These are phyloP conservation scores for Propithecus deckenii DNA, from an alignment of 2,797 vertebrate genomes.

Conservation along the genomic window DNA sequence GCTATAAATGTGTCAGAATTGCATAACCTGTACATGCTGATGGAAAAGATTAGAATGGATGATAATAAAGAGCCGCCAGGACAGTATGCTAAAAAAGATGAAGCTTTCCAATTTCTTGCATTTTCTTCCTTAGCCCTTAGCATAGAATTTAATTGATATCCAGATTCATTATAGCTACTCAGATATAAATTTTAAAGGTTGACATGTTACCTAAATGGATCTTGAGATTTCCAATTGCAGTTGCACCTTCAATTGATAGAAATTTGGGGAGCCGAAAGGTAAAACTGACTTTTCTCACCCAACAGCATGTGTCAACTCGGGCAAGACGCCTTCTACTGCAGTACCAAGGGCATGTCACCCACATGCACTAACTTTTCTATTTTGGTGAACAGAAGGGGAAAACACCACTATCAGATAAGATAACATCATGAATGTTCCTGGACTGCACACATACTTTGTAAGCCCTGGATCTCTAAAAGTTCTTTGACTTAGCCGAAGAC, in stretches of 20 bases:
- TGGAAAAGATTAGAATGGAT: background rate
- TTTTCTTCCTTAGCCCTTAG: slow-evolving; percentile 38
- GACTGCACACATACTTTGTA: slow-evolving; percentile 39
- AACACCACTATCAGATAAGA: slow-evolving; percentile 73
- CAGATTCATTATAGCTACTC: slow-evolving; percentile 52
- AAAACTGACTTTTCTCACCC: slow-evolving; percentile 76
- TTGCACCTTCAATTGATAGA: slow-evolving; percentile 61
- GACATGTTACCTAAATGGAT: slow-evolving; percentile 57
- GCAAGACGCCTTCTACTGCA: slow-evolving; percentile 58
- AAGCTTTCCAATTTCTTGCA: slow-evolving; percentile 39
- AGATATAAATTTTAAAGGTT: slow-evolving; percentile 49
- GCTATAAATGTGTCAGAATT: background rate
- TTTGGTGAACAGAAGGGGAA: slow-evolving; percentile 63
- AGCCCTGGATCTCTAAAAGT: slow-evolving; percentile 26
- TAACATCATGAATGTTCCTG: slow-evolving; percentile 72
- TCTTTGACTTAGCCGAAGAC: slow-evolving; percentile 19
- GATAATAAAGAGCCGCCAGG: background rate
- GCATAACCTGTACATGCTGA: background rate
- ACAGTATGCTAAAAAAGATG: background rate
- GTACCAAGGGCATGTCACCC: slow-evolving; percentile 60
- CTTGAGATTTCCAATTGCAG: slow-evolving; percentile 71
- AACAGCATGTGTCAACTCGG: slow-evolving; percentile 67
- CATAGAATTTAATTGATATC: slow-evolving; percentile 30
- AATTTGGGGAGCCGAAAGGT: slow-evolving; percentile 70
- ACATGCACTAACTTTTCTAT: slow-evolving; percentile 73